These are phyloP conservation scores for Brotogeris chrysoptera DNA, from an alignment of 2,797 vertebrate species.

Conservation along the genomic window DNA sequence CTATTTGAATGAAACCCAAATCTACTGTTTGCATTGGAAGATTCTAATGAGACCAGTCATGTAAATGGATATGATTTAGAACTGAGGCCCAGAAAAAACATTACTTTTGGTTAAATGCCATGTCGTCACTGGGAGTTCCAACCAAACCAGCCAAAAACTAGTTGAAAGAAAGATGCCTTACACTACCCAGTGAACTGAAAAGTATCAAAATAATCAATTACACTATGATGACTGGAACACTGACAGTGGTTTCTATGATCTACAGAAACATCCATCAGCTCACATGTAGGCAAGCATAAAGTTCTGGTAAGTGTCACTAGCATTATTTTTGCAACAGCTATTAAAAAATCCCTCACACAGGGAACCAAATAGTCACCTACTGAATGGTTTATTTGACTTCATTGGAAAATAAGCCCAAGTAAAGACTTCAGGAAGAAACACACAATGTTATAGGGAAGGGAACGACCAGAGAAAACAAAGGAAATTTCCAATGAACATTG, in stretches of 20 bases:
- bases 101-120: conserved; percentile 59
- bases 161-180: conserved; percentile 44
- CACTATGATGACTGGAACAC: neutral
- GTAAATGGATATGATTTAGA: conserved; percentile 48
- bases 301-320: neutral
- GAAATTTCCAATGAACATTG: neutral
- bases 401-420: neutral
- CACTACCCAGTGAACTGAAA: conserved; percentile 14
- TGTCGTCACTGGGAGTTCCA: neutral
- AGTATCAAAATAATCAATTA: conserved; percentile 28
- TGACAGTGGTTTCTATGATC: neutral
- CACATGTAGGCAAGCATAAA: neutral
- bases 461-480: neutral
- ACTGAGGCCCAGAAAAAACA: conserved; percentile 53
- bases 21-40: conserved; percentile 65
- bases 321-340: conserved; percentile 8
- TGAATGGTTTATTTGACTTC: neutral
- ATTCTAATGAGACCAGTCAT: conserved; percentile 42
- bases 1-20: conserved; percentile 53
- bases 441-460: neutral
- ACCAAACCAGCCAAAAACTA: conserved; percentile 43
- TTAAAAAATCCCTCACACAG: neutral
- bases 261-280: neutral
- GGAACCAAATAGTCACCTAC: neutral
- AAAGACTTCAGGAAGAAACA: neutral